These are phyloP conservation scores for Eurystomus gularis DNA, from an alignment of 2,113 vertebrate genomes.

Conservation along the genomic window DNA sequence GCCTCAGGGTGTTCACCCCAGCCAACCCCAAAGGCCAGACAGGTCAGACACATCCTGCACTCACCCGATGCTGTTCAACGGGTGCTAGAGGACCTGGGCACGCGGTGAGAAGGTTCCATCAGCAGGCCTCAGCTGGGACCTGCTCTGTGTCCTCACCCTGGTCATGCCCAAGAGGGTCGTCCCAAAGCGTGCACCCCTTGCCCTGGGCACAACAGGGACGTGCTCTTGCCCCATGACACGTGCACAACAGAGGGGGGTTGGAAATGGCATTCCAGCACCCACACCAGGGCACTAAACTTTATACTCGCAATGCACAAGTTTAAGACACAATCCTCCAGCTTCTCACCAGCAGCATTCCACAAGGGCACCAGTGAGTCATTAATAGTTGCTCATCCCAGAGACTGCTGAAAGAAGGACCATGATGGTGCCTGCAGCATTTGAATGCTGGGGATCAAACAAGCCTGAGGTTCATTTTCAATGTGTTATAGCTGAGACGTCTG, in stretches of 20 bases:
- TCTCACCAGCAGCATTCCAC: not conserved
- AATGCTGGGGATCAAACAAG: not conserved
- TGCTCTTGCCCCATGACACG: not conserved
- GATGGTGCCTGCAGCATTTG: not conserved
- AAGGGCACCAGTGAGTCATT: not conserved
- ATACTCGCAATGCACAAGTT: no score
- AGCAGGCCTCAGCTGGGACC: not conserved
- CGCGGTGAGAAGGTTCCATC: accelerated
- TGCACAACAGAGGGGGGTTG: accelerated
- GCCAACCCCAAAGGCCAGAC: not conserved
- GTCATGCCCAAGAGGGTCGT: not conserved
- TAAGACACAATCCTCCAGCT: no score
- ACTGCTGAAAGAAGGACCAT: not conserved
- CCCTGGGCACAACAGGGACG: accelerated
- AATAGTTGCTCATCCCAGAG: not conserved
- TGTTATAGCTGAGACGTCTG: not conserved
- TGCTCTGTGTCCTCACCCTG: not conserved
- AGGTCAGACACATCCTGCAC: accelerated
- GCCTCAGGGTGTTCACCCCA: not conserved
- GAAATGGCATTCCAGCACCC: not conserved
- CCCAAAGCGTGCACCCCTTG: not conserved
- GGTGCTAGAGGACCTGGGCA: accelerated
- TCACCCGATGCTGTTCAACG: accelerated
- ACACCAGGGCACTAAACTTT: not conserved
- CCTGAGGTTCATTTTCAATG: not conserved